Base-by-base conservation (phyloP, 2,113 vertebrate species). In the Peromyscus maniculatus region DNA sequence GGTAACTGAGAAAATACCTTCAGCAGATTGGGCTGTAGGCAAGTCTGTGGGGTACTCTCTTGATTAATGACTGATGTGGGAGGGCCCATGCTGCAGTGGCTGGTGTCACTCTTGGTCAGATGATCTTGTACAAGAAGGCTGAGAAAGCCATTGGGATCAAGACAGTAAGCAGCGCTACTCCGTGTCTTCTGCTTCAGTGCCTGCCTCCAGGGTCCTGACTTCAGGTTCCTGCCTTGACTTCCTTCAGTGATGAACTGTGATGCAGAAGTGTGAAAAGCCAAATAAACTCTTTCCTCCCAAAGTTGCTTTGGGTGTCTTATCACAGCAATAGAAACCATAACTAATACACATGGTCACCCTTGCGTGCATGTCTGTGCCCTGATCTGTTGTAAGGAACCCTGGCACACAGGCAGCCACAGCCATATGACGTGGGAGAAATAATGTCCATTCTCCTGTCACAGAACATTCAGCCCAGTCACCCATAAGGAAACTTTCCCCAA, bases 371-470 rank as follows among this genome's bases (percentile, higher is more conserved):
- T 43, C 39, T 43, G 31, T 9, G 26, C 0, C 72, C 22, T 43
- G 15, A 43, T 5, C 36, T 55, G 19, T 33, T 74, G 7, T 17
- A n/a, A 92, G 33, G n/a, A 26, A 1, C 24, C 36, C 26, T 2
- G 1, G 21, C 36, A 7, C 13, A 33, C 0, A 19, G 21, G 24
- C 26, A 6, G 0, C 10, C 52, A 9, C 7, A 1, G 26, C 15
- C 52, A 2, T 10, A 1, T 0, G 3, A 19, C 33, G 10, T 7
- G 0, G 10, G 19, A 49, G 3, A 80, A 31, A 4, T 62, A 39
- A 6, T 7, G 0, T 7, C 4, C 49, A 3, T 12, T 3, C 4
- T 43, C 39, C 15, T 16, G 2, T 15, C 55, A 19, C 5, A 15
- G 36, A 49, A 86, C 57, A 43, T 16, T 6, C 49, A 39, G 17